These are phyloP conservation scores for Lucilia cuprina DNA, from an alignment of 1,140 invertebrate species.

Conservation along the genomic window DNA sequence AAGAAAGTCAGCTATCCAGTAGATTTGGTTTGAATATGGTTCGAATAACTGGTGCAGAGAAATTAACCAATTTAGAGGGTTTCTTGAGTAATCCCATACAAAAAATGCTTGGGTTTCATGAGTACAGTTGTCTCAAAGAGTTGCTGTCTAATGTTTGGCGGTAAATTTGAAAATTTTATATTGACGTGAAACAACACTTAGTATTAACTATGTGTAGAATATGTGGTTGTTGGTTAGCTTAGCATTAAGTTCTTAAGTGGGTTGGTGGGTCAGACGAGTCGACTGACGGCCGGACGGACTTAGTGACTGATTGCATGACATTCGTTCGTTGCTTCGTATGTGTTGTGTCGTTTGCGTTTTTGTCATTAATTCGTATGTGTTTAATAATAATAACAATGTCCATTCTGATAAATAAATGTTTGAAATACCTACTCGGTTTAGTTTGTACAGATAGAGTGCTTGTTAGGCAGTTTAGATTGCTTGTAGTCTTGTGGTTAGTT, in stretches of 20 bases:
- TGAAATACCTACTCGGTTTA: no score
- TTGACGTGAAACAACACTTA: slow-evolving; percentile 18
- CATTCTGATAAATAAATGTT: slow-evolving; percentile 11
- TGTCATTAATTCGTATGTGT: background rate
- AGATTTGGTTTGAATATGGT: slow-evolving; percentile 28
- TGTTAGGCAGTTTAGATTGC: no score
- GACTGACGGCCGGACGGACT: background rate
- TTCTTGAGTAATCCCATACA: slow-evolving; percentile 62
- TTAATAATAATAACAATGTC: background rate
- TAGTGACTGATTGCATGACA: background rate
- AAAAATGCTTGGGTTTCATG: slow-evolving; percentile 60
- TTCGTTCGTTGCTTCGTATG: slow-evolving; percentile 17
- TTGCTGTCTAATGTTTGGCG: slow-evolving; percentile 47
- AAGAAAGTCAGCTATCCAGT: slow-evolving; percentile 42
- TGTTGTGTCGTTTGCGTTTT: background rate
- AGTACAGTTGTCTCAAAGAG: slow-evolving; percentile 51
- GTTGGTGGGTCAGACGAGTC: background rate
- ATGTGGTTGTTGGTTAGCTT: background rate
- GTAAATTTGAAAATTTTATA: slow-evolving; percentile 62
- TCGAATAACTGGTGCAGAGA: slow-evolving; percentile 47
- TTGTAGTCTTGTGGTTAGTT: no score
- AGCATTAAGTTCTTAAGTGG: background rate
- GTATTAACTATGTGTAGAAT: background rate
- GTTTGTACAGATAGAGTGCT: no score
- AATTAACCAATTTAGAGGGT: slow-evolving; percentile 58